Base-by-base conservation (phyloP, 2,888 invertebrate species). In the Drosophila gaucha region DNA sequence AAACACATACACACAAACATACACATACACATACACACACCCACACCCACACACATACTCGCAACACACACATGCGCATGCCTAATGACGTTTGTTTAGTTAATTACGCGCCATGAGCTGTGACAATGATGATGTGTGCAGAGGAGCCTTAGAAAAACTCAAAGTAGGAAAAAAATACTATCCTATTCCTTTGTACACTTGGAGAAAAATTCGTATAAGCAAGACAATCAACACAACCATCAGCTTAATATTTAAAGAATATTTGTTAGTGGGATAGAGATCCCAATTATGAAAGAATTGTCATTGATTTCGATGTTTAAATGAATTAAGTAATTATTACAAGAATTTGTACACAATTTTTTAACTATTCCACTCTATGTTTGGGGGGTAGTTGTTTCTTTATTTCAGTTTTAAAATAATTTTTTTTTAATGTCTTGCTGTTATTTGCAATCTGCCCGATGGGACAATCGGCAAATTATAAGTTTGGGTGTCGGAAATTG, bases 11-110 rank as follows among this genome's bases (percentile, higher is more conserved):
- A 38, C 35, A 54, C 31, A 20, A 14, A 31, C 26, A 51, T 6
- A 39, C 14, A 30, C 14, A 38, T 22, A 35, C 30, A 28, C 56
- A 33, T 30, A 57, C 52, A 57, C 54, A 66, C n/a, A n/a, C n/a
- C n/a, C n/a, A n/a, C n/a, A n/a, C n/a, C n/a, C n/a, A n/a, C n/a
- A 35, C 30, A 28, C 56, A 33, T 30, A 57, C 52, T n/a, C n/a
- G n/a, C n/a, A n/a, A 57, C 54, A 66, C 65, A 74, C 50, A 68
- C 62, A 75, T 72, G 78, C 88, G 77, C 82, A 74, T 74, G 76
- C 86, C 84, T 89, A 86, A 88, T 89, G 89, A 88, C 89, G 85
- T 89, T 88, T 89, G 89, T 87, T 88, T 87, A 89, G 89, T 88
- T 88, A 88, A 88, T 88, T 88, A 88, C 88, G 80, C 84, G 84